Evolutionary conservation across 2,888 invertebrate species (phyloP), one percentile per base, ranked within the genome.

Genomic region (Agrotis ipsilon): DNA sequence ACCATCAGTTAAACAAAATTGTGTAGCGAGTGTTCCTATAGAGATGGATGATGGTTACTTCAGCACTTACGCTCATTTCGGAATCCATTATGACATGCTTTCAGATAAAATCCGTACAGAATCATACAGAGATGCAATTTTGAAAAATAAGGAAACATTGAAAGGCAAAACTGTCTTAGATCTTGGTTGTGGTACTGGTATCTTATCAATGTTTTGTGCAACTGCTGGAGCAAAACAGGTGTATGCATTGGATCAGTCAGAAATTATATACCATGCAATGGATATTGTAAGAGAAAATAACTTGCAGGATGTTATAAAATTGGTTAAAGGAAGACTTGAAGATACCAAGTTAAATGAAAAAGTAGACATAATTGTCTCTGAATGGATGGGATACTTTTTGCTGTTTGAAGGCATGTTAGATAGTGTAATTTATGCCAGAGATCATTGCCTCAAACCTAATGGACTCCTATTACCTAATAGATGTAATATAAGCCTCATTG

Each of bases 371-470:
- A 98, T 99, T 82, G 97, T 99, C 4, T 99, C 99, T 0, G 99
- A 99, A 92, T 99, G 99, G 99, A 99, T 99, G 99, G 99, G 99
- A 0, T 99, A 99, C 92, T 99, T 99, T 91, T 96, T 99, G 52
- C 94, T 99, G 2, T 99, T 98, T 92, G 99, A 99, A 96, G 99
- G 99, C 57, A 99, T 99, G 99, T 92, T 99, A 72, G 99, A 99
- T 89, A 98, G 98, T 90, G 98, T 99, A 16, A 97, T 99, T 79
- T 98, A 98, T 92, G 98, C 99, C 0, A 97, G 99, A 86, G 98
- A 99, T 86, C 97, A 97, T 83, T 98, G 97, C 91, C 96, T 99
- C 11, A 97, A 97, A 66, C 96, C 97, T 43, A 98, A 97, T 74
- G 99, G 99, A 0, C 89, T 97, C 19, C 96, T 99, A 63, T 93